A percentile compares a stretch with the other conserved stretches of the same genome.
phyloP scores from a whole-genome alignment of 1,140 invertebrate genomes.

The Zaprionus kolodkinae region DNA sequence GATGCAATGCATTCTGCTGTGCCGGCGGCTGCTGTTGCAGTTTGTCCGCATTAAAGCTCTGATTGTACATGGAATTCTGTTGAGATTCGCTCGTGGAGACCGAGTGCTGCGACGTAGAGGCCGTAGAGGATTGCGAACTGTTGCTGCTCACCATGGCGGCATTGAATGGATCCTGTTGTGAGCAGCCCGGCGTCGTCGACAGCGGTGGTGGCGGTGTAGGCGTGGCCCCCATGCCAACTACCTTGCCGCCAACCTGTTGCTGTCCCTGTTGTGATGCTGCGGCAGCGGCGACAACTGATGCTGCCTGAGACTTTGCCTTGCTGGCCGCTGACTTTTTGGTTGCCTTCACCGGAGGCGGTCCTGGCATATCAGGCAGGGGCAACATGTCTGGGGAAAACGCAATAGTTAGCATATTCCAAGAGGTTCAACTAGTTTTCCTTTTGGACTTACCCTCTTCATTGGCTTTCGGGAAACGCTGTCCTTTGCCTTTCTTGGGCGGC shows the following conservation, averaged over 20 bases:
- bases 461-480: conserved; percentile 73
- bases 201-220: conserved; percentile 76
- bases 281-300: conserved; percentile 20
- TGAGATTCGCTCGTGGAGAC: conserved; percentile 83
- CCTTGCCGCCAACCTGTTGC: conserved; percentile 45
- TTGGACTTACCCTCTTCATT: conserved; percentile 67
- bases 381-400: conserved; percentile 46
- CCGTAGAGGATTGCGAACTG: conserved; percentile 79
- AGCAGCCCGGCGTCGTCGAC: conserved; percentile 75
- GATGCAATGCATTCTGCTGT: conserved; percentile 63
- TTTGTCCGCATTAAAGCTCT: conserved; percentile 79
- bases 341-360: conserved; percentile 78
- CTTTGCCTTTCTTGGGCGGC: conserved; percentile 75
- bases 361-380: conserved; percentile 76
- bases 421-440: neutral
- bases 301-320: conserved; percentile 70
- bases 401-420: neutral
- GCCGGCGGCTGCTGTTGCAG: conserved; percentile 57
- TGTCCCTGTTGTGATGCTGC: conserved; percentile 35
- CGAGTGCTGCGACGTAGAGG: conserved; percentile 79
- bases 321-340: conserved; percentile 72
- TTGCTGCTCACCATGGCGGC: conserved; percentile 80
- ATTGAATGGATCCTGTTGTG: conserved; percentile 79
- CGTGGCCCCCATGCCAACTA: conserved; percentile 55
- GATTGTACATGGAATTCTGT: conserved; percentile 83